Evolutionary conservation across 2,113 vertebrate species (phyloP).

Genomic region (Nerophis ophidion): DNA sequence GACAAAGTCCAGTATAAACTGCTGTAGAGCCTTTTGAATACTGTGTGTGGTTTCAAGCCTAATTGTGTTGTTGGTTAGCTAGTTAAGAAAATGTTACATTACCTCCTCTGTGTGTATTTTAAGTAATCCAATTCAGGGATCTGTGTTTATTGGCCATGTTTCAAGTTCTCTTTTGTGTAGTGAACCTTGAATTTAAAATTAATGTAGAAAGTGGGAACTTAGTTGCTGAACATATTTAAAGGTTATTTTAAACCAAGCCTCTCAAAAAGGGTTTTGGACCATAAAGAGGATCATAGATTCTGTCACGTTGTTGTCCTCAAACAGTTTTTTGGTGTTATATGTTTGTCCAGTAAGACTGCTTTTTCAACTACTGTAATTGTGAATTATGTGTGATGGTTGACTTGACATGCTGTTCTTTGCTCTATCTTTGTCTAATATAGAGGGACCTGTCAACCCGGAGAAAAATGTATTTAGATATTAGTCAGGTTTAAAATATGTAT

Average conservation of each 20-base stretch:
- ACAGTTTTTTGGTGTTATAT: conserved; percentile 5
- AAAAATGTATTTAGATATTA: background rate
- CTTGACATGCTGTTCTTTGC: conserved; percentile 29
- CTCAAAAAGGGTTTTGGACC: background rate
- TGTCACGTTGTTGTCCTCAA: background rate
- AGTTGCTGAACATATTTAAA: background rate
- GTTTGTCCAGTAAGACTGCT: conserved; percentile 14
- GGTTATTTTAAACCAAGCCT: background rate
- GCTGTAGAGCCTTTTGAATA: background rate
- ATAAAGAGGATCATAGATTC: background rate
- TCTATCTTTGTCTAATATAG: conserved; percentile 42
- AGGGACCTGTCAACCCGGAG: conserved; percentile 46
- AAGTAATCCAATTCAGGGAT: background rate
- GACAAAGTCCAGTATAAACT: conserved; percentile 30
- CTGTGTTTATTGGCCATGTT: too few relatives aligned
- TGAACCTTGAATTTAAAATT: background rate
- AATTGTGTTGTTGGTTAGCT: background rate
- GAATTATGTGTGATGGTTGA: conserved; percentile 20
- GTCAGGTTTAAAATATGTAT: background rate
- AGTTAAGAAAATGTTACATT: background rate
- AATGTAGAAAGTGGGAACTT: background rate
- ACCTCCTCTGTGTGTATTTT: background rate
- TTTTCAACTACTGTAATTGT: background rate
- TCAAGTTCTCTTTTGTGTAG: too few relatives aligned
- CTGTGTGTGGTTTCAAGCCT: background rate